Evolutionary conservation across 2,113 vertebrate genomes (phyloP).

Genomic region (Heterotis niloticus): DNA sequence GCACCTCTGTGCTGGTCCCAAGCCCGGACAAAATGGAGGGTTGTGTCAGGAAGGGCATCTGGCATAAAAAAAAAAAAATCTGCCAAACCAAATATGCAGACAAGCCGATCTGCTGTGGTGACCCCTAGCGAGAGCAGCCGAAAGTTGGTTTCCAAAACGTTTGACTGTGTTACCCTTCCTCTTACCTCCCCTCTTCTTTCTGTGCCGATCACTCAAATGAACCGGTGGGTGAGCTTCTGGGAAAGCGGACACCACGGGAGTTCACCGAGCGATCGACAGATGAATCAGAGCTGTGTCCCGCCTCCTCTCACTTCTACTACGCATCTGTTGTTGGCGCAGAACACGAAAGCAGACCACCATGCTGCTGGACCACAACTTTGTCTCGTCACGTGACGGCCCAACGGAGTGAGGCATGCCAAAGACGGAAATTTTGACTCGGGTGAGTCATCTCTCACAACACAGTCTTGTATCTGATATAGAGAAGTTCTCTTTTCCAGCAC

Average conservation of each 20-base stretch:
- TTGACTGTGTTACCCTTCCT: background rate
- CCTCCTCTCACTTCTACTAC: background rate
- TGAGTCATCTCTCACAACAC: background rate
- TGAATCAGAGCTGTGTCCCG: background rate
- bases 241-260: background rate
- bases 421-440: background rate
- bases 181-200: background rate
- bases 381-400: background rate
- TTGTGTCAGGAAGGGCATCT: no score
- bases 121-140: no score
- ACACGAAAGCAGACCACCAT: background rate
- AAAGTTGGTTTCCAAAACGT: no score
- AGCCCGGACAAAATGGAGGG: no score
- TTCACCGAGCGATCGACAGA: conserved; percentile 10
- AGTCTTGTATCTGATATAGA: background rate
- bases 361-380: background rate
- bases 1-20: no score
- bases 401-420: background rate
- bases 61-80: no score
- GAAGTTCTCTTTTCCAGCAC: background rate
- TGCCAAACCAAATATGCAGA: no score
- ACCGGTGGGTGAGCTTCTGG: background rate
- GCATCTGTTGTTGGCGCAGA: background rate
- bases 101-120: no score
- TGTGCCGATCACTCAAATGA: background rate